Evolutionary conservation across 1,140 invertebrate species (phyloP), one percentile per base, ranked within the genome.

Genomic region (Penaeus vannamei): DNA sequence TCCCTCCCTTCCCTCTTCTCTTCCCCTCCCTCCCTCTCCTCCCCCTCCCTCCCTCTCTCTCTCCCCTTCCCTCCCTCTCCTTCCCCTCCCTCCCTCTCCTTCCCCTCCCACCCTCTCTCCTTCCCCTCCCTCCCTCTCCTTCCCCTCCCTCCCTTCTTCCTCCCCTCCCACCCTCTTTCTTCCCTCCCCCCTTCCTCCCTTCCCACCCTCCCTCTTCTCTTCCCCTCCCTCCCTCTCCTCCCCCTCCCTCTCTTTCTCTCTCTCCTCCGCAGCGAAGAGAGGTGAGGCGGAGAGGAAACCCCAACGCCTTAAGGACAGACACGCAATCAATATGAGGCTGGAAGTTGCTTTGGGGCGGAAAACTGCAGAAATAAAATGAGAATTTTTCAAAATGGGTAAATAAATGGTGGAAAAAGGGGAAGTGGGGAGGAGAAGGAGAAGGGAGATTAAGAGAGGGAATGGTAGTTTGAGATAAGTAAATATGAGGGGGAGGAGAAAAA

Each of bases 221-320:
- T 7, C 32, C 36, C 32, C 53, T 12, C 59, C 77, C 53, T 42
- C 59, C 77, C 53, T 42, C 59, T 32, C 36, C 76, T 29, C n/a
- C n/a, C 76, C 36, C 76, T 79, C 77, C 53, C 77, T 26, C 77
- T 79, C 76, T 32, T 14, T 29, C 29, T 79, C 32, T 79, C 26
- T 80, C 77, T 26, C 66, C 32, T 32, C 29, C 8, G 76, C 36
- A 7, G 32, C 53, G 76, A 46, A 53, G 53, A 53, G 53, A 53
- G 53, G 53, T 53, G 53, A 53, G 53, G 14, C 53, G 17, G 53
- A 42, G 53, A 14, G 12, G 10, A 53, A 53, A 53, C 17, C 53
- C 53, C 53, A 17, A 53, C 53, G 53, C 53, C 53, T 53, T 53
- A 17, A 53, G 53, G 53, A 17, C 53, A n/a, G n/a, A 53, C 53